These are phyloP conservation scores for Dunckerocampus dactyliophorus DNA, from an alignment of 2,113 vertebrate genomes.

Conservation along the genomic window DNA sequence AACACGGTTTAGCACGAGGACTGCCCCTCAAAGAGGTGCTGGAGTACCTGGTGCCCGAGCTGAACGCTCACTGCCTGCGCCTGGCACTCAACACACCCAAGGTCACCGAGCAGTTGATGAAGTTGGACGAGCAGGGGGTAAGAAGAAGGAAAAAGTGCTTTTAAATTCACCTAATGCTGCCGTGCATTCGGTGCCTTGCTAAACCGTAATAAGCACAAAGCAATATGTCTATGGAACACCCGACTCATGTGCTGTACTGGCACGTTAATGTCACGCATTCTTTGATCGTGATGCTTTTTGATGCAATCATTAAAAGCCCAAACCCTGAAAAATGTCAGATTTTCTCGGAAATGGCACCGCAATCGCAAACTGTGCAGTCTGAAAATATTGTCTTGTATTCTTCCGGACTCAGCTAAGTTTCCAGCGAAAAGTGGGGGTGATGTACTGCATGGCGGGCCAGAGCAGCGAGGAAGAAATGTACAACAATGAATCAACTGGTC, in stretches of 20 bases:
- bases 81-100: slow-evolving; percentile 97
- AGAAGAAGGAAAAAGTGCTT: slow-evolving; percentile 42
- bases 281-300: slow-evolving; percentile 17
- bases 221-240: neutral
- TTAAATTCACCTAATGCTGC: neutral
- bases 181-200: neutral
- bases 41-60: slow-evolving; percentile 90
- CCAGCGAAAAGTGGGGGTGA: slow-evolving; percentile 96
- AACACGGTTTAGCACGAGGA: slow-evolving; percentile 90
- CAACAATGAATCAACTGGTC: slow-evolving; percentile 92
- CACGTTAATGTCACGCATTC: slow-evolving; percentile 15
- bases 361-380: slow-evolving; percentile 18
- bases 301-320: slow-evolving; percentile 34
- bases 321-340: slow-evolving; percentile 55
- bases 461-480: slow-evolving; percentile 99
- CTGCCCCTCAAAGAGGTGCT: slow-evolving; percentile 96
- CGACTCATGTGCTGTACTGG: neutral
- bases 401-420: slow-evolving; percentile 83
- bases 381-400: slow-evolving; percentile 11
- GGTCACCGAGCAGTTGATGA: slow-evolving; percentile 98
- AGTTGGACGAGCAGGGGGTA: slow-evolving; percentile 97
- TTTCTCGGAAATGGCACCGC: slow-evolving; percentile 34
- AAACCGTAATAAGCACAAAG: neutral
- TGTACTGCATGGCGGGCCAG: slow-evolving; percentile 96
- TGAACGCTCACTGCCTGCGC: slow-evolving; percentile 90